These are phyloP conservation scores for Penaeus chinensis DNA, from an alignment of 1,140 invertebrate genomes.

Conservation along the genomic window DNA sequence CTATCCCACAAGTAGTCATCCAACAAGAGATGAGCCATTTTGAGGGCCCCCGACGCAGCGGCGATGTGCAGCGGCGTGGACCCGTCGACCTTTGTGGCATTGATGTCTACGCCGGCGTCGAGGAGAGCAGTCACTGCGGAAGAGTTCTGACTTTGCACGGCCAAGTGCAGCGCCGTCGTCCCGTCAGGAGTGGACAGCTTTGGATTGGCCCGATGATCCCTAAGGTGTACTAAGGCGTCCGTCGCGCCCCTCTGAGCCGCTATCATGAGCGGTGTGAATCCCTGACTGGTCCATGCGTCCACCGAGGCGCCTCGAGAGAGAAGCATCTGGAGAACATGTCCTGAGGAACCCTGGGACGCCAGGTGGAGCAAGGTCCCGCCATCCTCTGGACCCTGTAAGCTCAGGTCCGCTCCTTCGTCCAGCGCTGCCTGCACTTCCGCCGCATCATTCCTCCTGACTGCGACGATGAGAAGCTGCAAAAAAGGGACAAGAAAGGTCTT, in stretches of 20 bases:
- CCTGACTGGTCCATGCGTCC: neutral
- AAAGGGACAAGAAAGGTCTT: too few species aligned
- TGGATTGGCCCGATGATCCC: constrained; percentile 1
- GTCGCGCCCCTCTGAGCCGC: neutral
- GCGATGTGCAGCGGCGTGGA: constrained; percentile 21
- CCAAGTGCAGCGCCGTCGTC: constrained; percentile 28
- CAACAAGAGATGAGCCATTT: too few species aligned
- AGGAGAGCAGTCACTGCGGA: constrained; percentile 24
- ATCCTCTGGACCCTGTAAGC: neutral
- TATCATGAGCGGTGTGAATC: constrained; percentile 27
- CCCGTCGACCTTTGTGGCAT: neutral
- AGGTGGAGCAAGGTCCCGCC: neutral
- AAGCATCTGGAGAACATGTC: neutral
- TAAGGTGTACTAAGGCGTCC: neutral
- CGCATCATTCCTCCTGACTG: neutral
- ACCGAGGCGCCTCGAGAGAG: neutral
- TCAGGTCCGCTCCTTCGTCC: neutral
- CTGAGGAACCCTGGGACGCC: neutral
- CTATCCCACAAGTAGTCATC: too few species aligned
- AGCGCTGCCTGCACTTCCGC: neutral
- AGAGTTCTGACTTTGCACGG: neutral
- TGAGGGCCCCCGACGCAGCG: neutral
- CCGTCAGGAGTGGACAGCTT: neutral
- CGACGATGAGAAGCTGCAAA: too few species aligned
- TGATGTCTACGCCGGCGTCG: constrained; percentile 23